Percentiles rank a stretch among this genome's conserved stretches.
Conservation (phyloP, 2,797 vertebrate genomes). For the Neosilurus hyrtlii region DNA sequence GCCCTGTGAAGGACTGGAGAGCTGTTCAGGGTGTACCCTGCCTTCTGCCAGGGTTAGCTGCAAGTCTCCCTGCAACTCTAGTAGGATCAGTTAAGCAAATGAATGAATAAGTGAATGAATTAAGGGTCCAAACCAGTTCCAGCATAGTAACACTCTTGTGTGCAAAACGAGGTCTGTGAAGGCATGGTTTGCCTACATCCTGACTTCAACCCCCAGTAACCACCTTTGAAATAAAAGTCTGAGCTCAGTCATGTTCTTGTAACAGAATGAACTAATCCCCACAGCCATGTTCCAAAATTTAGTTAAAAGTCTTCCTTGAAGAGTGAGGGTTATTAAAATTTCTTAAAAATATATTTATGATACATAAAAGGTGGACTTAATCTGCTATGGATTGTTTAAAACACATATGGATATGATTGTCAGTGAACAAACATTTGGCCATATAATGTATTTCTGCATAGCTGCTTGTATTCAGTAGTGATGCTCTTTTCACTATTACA, state of each 20-base stretch:
- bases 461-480: not conserved
- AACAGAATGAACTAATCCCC: not conserved
- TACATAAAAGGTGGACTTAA: not conserved
- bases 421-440: not conserved
- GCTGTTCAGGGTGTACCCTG: too few relatives aligned
- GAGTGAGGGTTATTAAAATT: not conserved
- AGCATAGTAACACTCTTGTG: not conserved
- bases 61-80: too few relatives aligned
- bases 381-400: not conserved
- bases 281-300: not conserved
- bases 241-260: not conserved
- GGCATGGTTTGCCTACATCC: not conserved
- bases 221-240: not conserved
- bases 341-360: too few relatives aligned
- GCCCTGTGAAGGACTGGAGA: too few relatives aligned
- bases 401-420: not conserved
- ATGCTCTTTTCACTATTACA: not conserved
- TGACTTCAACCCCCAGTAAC: not conserved
- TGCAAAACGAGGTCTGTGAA: not conserved
- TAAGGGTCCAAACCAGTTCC: not conserved
- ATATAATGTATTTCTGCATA: not conserved
- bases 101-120: too few relatives aligned
- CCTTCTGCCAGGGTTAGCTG: too few relatives aligned
- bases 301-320: not conserved
- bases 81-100: too few relatives aligned